A percentile compares a stretch with the other conserved stretches of the same genome.
Conservation (phyloP, 2,888 invertebrate genomes). For the Papilio protenor region DNA sequence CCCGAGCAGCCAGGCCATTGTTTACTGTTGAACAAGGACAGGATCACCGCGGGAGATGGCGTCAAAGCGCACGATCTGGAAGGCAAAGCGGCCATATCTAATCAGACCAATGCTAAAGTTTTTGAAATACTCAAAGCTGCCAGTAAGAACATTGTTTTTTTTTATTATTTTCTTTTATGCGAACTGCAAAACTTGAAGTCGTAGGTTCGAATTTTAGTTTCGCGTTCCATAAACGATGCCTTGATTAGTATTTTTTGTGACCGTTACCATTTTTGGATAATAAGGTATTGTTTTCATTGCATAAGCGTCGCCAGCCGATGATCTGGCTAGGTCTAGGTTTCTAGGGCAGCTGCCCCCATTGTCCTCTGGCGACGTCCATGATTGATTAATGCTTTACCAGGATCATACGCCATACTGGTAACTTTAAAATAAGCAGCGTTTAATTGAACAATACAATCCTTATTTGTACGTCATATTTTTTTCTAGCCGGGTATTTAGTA, state of each 20-base stretch:
- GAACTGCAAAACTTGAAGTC: background rate
- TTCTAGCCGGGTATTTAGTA: background rate
- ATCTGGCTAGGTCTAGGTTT: no score
- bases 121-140: conserved; percentile 91
- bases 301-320: no score
- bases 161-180: background rate
- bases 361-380: no score
- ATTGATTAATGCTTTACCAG: no score
- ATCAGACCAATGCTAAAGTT: conserved; percentile 95
- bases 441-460: no score
- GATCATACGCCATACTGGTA: no score
- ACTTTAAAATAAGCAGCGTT: no score
- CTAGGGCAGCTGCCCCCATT: no score
- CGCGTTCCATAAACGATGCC: background rate
- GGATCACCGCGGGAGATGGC: conserved; percentile 99
- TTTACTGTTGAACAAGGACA: conserved; percentile 94
- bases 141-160: conserved; percentile 76
- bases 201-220: background rate
- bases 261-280: no score
- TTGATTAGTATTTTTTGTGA: background rate
- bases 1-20: conserved; percentile 88
- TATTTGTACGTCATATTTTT: no score
- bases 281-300: no score
- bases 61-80: conserved; percentile 93
- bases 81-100: conserved; percentile 97